Percentiles rank a stretch among this genome's conserved stretches.
Conservation (phyloP, 2,888 invertebrate species). For the Habroteleia sp. region DNA sequence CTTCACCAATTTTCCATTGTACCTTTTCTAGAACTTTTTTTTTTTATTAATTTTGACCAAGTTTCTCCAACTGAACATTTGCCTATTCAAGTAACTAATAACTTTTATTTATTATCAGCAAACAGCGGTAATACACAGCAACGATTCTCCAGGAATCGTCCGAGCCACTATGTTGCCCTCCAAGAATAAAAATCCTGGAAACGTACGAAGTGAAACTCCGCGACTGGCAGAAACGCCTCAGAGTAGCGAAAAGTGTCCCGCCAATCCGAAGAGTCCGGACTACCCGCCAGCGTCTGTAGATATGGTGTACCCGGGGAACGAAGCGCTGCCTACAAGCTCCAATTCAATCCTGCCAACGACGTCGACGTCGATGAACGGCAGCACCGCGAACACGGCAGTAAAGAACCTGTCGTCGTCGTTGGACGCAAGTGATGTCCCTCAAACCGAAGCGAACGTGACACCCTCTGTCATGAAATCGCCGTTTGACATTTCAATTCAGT, state of each 20-base stretch:
- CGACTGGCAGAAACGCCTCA: constrained; percentile 76
- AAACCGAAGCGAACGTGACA: constrained; percentile 3
- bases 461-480: not conserved
- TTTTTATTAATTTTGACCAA: too few relatives aligned
- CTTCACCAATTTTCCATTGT: too few relatives aligned
- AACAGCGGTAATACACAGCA: constrained; percentile 17
- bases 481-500: not conserved
- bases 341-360: constrained; percentile 22
- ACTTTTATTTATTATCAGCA: not conserved
- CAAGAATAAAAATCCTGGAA: constrained; percentile 71
- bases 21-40: too few relatives aligned
- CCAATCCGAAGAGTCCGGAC: constrained; percentile 78
- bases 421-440: not conserved
- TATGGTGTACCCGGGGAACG: constrained; percentile 33
- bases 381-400: constrained; percentile 1
- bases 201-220: constrained; percentile 74
- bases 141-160: constrained; percentile 10
- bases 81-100: too few relatives aligned
- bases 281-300: constrained; percentile 76
- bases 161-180: constrained; percentile 61
- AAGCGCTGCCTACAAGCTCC: constrained; percentile 15
- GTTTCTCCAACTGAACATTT: too few relatives aligned
- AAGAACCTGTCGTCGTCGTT: constrained; percentile 24
- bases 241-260: constrained; percentile 72
- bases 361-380: constrained; percentile 16